These are phyloP conservation scores for Caenorhabditis becei DNA, from an alignment of 2,888 invertebrate genomes.

Conservation along the genomic window DNA sequence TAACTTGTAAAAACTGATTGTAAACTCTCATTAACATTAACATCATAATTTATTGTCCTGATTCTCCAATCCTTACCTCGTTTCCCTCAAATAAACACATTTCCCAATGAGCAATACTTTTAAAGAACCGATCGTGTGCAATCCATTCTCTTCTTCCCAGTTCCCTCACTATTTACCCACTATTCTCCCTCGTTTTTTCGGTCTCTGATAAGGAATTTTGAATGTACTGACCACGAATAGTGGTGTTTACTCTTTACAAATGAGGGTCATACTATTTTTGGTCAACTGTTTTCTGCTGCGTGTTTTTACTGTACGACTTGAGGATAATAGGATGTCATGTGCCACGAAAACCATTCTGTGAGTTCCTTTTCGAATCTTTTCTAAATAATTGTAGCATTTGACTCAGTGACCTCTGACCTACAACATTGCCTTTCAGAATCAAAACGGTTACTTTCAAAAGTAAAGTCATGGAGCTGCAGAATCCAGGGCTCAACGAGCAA, in stretches of 20 bases:
- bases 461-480: neutral
- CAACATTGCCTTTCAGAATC: no score
- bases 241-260: neutral
- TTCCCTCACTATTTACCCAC: neutral
- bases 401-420: no score
- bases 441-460: neutral
- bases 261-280: neutral
- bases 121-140: neutral
- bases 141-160: neutral
- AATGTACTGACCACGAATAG: neutral
- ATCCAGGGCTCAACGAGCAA: neutral
- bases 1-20: no score
- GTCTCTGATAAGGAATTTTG: constrained; percentile 1
- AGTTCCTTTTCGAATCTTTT: neutral
- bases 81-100: no score
- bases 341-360: neutral
- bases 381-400: no score
- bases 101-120: constrained; percentile 17
- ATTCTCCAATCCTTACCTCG: no score
- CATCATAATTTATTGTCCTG: neutral
- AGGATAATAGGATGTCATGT: neutral
- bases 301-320: neutral
- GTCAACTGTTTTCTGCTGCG: neutral
- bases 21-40: no score
- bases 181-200: neutral